Evolutionary conservation across 2,888 invertebrate genomes (phyloP), one percentile per base, ranked within the genome.

Genomic region (Spilarctia lutea): DNA sequence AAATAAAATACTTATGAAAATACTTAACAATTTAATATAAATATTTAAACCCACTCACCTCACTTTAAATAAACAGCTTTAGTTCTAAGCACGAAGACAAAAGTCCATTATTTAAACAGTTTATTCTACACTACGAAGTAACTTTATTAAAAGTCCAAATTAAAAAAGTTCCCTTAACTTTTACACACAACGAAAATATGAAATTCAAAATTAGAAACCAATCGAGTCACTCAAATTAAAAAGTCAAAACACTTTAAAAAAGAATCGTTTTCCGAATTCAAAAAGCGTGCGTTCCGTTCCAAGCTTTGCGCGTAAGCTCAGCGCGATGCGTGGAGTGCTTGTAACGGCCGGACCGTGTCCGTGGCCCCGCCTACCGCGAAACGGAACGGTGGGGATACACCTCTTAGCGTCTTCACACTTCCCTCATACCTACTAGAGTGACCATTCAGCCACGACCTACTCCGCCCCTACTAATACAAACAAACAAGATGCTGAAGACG

Each of bases 331-430:
- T 91, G 90, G 91, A 88, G 90, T 90, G 91, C 88, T 92, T 93
- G 94, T 94, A 93, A 92, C 93, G 91, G 92, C 88, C 84, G 75
- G 90, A 89, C 87, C 87, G 89, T 87, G 87, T 87, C 88, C 85
- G 75, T 77, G 71, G 88, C 94, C 90, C 94, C 94, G 94, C 94
- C 94, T 90, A 91, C 91, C 86, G 88, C 89, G 89, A 87, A 89
- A 91, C 91, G 90, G 86, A 91, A 92, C 92, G 92, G 91, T 87
- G 91, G 91, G 91, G 93, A 92, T 92, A 94, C 94, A 94, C 94
- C 94, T 94, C 94, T 94, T 94, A 94, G 93, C 94, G 91, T 94
- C 93, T 94, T 94, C 93, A 94, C 94, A 94, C 94, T 94, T 93
- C 91, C 92, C 90, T 91, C 88, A 90, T 94, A 92, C 94, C 94